Evolutionary conservation across 2,888 invertebrate species (phyloP).

Genomic region (Caenorhabditis panamensis): DNA sequence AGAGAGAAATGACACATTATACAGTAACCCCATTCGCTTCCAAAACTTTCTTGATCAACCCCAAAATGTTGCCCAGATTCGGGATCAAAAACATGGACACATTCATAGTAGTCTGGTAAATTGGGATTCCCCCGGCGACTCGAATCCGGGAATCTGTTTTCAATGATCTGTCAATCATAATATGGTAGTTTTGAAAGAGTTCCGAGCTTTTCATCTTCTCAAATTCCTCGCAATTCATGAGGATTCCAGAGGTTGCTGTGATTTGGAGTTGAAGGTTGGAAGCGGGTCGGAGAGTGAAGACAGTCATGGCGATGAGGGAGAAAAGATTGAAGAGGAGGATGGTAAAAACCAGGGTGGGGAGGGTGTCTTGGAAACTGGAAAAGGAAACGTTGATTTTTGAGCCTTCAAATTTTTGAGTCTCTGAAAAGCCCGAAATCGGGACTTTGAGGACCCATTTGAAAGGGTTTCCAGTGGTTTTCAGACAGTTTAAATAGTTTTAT

Average conservation of each 20-base stretch:
- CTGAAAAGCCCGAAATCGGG: too few species aligned
- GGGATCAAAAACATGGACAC: constrained; percentile 31
- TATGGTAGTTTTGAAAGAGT: constrained; percentile 30
- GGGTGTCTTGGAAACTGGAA: constrained; percentile 32
- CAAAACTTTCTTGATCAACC: constrained; percentile 24
- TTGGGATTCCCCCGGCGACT: constrained; percentile 32
- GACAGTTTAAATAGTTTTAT: too few species aligned
- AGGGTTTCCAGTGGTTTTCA: too few species aligned
- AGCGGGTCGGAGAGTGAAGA: constrained; percentile 33
- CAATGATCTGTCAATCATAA: constrained; percentile 30
- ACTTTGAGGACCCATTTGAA: too few species aligned
- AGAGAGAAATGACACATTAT: neutral
- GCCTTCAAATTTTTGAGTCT: too few species aligned
- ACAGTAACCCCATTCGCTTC: constrained; percentile 11
- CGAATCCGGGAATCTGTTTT: constrained; percentile 22
- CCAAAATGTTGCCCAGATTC: constrained; percentile 22
- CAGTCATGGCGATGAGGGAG: constrained; percentile 24
- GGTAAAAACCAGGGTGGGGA: constrained; percentile 14
- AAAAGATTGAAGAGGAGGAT: constrained; percentile 41
- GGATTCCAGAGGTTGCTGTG: constrained; percentile 17
- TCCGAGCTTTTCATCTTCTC: constrained; percentile 17
- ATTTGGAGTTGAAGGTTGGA: constrained; percentile 31
- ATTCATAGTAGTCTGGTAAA: constrained; percentile 35
- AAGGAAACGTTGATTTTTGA: neutral
- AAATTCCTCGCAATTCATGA: constrained; percentile 41